Evolutionary conservation across 2,888 invertebrate species (phyloP).

Genomic region (Hirudinaria manillensis): DNA sequence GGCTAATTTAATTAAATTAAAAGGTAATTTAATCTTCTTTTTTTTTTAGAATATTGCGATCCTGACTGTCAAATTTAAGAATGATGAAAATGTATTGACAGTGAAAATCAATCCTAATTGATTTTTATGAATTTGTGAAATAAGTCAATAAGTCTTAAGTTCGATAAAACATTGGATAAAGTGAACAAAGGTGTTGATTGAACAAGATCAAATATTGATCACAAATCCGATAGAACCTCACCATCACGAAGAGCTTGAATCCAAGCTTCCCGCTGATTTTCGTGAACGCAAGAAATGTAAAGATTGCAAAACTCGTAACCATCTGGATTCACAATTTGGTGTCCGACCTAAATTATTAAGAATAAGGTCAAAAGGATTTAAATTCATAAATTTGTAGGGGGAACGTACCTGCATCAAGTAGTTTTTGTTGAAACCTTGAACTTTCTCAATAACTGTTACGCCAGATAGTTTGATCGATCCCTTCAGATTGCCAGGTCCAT

Average conservation of each 20-base stretch:
- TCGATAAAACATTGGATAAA: neutral
- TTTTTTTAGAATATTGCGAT: too few relatives aligned
- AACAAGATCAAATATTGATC: too few relatives aligned
- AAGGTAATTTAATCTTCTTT: neutral
- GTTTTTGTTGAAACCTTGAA: conserved; percentile 3
- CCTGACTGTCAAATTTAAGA: too few relatives aligned
- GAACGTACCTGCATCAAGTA: neutral
- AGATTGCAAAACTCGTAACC: conserved; percentile 62
- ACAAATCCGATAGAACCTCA: too few relatives aligned
- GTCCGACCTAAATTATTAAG: neutral
- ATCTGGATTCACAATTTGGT: conserved; percentile 58
- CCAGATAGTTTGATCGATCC: conserved; percentile 19
- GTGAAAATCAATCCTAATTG: neutral
- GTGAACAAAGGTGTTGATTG: neutral
- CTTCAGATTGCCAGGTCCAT: conserved; percentile 22
- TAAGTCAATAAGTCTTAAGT: neutral
- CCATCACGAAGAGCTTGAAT: conserved; percentile 73
- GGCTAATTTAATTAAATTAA: neutral
- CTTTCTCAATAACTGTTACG: conserved; percentile 25
- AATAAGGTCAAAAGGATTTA: too few relatives aligned
- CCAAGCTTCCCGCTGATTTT: conserved; percentile 75
- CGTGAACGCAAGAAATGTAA: conserved; percentile 72
- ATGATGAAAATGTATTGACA: too few relatives aligned
- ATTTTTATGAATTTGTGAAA: neutral
- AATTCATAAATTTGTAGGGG: neutral